Conservation (phyloP, 2,888 invertebrate species). For the Cerastis leucographa region DNA sequence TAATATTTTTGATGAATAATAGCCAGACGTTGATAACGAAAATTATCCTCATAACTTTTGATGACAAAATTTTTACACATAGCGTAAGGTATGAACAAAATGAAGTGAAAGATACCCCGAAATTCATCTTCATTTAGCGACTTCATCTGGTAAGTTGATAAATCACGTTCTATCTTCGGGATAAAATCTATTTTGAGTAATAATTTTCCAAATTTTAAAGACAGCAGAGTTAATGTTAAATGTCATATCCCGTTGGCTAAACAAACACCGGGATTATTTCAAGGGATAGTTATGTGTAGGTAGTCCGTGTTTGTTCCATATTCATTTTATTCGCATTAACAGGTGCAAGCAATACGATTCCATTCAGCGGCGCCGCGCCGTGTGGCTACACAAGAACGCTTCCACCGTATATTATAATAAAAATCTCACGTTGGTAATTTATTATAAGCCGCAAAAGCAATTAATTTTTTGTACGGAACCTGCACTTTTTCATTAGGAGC, state of each 20-base stretch:
- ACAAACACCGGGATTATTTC: constrained; percentile 66
- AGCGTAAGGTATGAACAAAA: constrained; percentile 66
- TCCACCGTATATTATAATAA: constrained; percentile 24
- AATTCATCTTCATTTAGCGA: constrained; percentile 81
- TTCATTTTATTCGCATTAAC: constrained; percentile 37
- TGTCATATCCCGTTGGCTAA: constrained; percentile 57
- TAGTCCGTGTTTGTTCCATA: constrained; percentile 31
- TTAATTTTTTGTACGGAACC: constrained; percentile 56
- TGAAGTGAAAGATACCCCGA: constrained; percentile 77
- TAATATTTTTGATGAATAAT: constrained; percentile 72
- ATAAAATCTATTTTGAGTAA: constrained; percentile 67
- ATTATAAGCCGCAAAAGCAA: constrained; percentile 57
- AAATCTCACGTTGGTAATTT: constrained; percentile 38
- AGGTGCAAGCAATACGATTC: constrained; percentile 27
- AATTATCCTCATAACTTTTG: constrained; percentile 76
- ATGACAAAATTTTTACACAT: constrained; percentile 68
- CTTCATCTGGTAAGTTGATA: constrained; percentile 79
- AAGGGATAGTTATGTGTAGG: constrained; percentile 55
- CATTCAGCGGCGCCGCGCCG: constrained; percentile 12
- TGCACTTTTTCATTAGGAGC: constrained; percentile 40
- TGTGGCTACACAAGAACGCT: constrained; percentile 9
- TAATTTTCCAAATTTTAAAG: constrained; percentile 65
- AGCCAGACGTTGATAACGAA: constrained; percentile 70
- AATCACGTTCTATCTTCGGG: constrained; percentile 75
- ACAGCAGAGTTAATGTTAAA: constrained; percentile 48